Evolutionary conservation across 2,888 invertebrate genomes (phyloP), one percentile per base, ranked within the genome.

Genomic region (Saturnia pavonia): DNA sequence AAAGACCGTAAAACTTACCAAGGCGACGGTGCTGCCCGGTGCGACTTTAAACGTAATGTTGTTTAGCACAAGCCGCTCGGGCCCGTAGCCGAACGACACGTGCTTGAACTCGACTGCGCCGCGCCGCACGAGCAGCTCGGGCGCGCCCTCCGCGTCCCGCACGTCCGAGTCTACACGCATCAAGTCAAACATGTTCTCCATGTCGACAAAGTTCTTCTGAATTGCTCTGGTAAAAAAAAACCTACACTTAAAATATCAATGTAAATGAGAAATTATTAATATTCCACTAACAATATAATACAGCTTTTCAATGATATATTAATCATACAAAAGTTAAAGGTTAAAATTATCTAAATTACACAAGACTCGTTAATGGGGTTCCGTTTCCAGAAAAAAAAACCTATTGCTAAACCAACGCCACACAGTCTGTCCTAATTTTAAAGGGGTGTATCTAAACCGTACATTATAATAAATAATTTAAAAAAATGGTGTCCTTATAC

Each of bases 121-220:
- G 70, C 95, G 95, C 65, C 95, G 94, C 14, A 97, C 91, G 4
- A 94, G 79, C 68, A 99, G 88, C 0, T 96, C 95, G 0, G 95
- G 95, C 12, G 99, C 98, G 70, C 97, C 96, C 0, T 96, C 95
- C 0, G 96, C 96, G 91, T 99, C 99, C 4, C 96, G 94, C 40
- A 99, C 96, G 94, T 99, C 99, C 70, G 97, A 96, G 66, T 97
- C 96, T 82, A 98, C 98, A 57, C 97, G 95, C 82, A 99, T 94
- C 74, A 99, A 90, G 79, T 99, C 99, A 87, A 99, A 98, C 99
- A 99, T 99, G 89, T 99, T 99, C 90, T 99, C 99, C 99, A 99
- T 99, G 85, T 99, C 99, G 25, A 99, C 96, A 84, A 99, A 99
- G 85, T 99, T 98, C 93, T 98, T 98, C 87, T 99, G 99, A 73